Evolutionary conservation across 2,888 invertebrate genomes (phyloP).

Genomic region (Agrochola lychnidis): DNA sequence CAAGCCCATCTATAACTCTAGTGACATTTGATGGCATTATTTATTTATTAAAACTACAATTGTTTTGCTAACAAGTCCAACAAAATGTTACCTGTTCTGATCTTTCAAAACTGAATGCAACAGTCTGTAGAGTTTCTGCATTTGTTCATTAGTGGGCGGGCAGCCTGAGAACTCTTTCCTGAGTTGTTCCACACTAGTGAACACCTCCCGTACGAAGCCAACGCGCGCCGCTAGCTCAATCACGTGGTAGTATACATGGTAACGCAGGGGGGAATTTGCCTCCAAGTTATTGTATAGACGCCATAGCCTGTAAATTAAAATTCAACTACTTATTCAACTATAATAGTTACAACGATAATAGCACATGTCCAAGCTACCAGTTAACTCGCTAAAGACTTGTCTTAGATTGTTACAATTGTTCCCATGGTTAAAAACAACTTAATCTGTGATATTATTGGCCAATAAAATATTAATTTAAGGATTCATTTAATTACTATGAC

Average conservation of each 20-base stretch:
- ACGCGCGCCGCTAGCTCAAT: constrained; percentile 97
- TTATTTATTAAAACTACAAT: neutral
- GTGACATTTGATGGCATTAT: too few species aligned
- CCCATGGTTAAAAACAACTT: neutral
- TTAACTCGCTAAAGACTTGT: neutral
- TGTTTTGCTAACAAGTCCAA: neutral
- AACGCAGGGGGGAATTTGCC: constrained; percentile 95
- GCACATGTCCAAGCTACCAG: neutral
- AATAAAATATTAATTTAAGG: neutral
- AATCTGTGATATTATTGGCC: neutral
- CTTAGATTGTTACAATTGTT: neutral
- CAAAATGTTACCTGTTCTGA: constrained; percentile 93
- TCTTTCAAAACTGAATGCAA: constrained; percentile 97
- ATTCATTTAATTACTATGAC: neutral
- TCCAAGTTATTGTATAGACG: constrained; percentile 97
- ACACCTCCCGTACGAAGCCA: constrained; percentile 96
- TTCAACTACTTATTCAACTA: neutral
- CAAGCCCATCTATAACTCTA: neutral
- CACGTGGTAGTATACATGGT: constrained; percentile 97
- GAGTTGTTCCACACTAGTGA: constrained; percentile 95
- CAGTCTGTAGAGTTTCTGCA: constrained; percentile 97
- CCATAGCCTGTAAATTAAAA: constrained; percentile 93
- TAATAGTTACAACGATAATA: neutral
- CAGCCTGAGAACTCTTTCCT: constrained; percentile 95
- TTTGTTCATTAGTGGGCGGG: constrained; percentile 96